These are phyloP conservation scores for Saimiri boliviensis DNA, from an alignment of 2,113 vertebrate species.

Conservation along the genomic window DNA sequence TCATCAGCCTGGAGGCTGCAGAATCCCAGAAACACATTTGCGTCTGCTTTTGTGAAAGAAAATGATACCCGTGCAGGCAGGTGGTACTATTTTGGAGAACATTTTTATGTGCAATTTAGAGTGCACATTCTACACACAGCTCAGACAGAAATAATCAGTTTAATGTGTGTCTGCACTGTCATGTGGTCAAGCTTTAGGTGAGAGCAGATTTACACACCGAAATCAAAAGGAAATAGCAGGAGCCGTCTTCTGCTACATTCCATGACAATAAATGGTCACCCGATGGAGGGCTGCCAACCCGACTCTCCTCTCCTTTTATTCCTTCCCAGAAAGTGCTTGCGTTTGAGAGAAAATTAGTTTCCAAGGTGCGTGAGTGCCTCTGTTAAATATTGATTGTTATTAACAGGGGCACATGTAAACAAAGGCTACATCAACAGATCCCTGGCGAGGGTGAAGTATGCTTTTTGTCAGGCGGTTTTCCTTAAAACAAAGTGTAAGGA, in stretches of 20 bases:
- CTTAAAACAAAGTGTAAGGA: slow-evolving; percentile 28
- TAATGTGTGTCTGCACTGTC: slow-evolving; percentile 75
- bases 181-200: slow-evolving; percentile 78
- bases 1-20: neutral
- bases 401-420: slow-evolving; percentile 25
- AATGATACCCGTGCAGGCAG: slow-evolving; percentile 65
- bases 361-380: slow-evolving; percentile 49
- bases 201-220: slow-evolving; percentile 83
- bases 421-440: neutral
- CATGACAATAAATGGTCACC: slow-evolving; percentile 65
- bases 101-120: slow-evolving; percentile 77
- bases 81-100: slow-evolving; percentile 67
- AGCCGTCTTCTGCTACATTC: slow-evolving; percentile 67
- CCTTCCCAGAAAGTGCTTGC: slow-evolving; percentile 18
- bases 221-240: slow-evolving; percentile 79
- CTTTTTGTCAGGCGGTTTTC: neutral
- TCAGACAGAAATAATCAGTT: slow-evolving; percentile 83
- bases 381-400: slow-evolving; percentile 59
- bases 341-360: slow-evolving; percentile 59
- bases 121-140: slow-evolving; percentile 66
- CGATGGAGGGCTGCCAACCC: slow-evolving; percentile 55
- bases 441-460: neutral
- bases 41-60: slow-evolving; percentile 60
- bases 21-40: slow-evolving; percentile 30
- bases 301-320: slow-evolving; percentile 28